These are phyloP conservation scores for Noturus placidus DNA, from an alignment of 2,113 vertebrate species.

Conservation along the genomic window DNA sequence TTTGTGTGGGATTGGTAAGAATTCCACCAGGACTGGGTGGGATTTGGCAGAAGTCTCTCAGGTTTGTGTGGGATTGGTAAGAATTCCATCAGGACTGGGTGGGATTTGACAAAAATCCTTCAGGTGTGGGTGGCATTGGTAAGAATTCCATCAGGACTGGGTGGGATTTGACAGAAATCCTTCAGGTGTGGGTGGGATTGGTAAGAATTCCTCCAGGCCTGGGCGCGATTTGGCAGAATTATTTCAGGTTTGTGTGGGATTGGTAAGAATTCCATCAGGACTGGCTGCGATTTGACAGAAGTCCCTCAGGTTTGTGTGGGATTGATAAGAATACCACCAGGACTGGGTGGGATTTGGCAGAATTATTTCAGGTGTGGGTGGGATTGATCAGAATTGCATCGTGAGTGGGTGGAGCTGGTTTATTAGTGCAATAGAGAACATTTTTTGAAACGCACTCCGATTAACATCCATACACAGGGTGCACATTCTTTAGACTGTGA, in stretches of 20 bases:
- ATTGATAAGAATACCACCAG: not conserved
- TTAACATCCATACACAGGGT: not conserved
- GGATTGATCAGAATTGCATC: not conserved
- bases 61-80: not conserved
- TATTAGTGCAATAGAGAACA: too few relatives aligned
- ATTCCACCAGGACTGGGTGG: too few relatives aligned
- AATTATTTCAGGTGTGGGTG: too few relatives aligned
- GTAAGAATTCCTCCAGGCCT: too few relatives aligned
- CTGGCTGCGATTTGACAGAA: too few relatives aligned
- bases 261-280: not conserved
- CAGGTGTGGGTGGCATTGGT: not conserved
- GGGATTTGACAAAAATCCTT: too few relatives aligned
- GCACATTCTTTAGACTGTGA: not conserved
- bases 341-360: not conserved
- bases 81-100: not conserved
- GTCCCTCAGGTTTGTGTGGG: not conserved
- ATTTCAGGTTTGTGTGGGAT: not conserved
- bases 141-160: not conserved
- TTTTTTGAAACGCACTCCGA: too few relatives aligned
- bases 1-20: too few relatives aligned
- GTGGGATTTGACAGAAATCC: not conserved
- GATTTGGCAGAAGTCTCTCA: too few relatives aligned
- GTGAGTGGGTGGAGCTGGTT: not conserved
- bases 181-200: too few relatives aligned
- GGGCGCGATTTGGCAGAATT: too few relatives aligned